Evolutionary conservation across 1,140 invertebrate species (phyloP).

Genomic region (Pseudoatta argentina): DNA sequence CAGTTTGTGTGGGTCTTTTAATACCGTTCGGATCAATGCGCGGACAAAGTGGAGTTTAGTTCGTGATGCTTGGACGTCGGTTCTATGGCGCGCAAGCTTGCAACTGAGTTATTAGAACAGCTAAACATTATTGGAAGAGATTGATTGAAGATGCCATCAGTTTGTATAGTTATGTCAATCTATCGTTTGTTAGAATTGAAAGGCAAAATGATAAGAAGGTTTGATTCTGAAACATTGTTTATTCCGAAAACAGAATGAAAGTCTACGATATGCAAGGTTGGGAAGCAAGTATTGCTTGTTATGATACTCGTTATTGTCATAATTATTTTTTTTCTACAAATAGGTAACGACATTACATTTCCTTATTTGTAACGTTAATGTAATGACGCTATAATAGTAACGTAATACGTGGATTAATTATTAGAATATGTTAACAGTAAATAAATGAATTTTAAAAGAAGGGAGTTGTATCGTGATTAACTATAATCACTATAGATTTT

Average conservation of each 20-base stretch:
- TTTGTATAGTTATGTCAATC: background rate
- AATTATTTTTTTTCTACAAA: no score
- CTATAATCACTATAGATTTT: no score
- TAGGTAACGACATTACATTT: no score
- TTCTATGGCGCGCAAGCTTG: background rate
- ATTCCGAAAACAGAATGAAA: background rate
- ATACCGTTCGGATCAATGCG: conserved; percentile 53
- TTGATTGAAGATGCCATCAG: conserved; percentile 16
- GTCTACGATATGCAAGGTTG: background rate
- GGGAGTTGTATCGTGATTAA: no score
- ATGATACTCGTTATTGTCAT: no score
- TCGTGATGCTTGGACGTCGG: conserved; percentile 17
- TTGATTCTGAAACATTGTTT: background rate
- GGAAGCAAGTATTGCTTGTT: no score
- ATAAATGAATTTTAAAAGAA: no score
- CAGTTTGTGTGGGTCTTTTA: conserved; percentile 44
- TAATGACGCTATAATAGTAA: no score
- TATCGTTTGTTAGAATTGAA: conserved; percentile 7
- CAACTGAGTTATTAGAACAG: background rate
- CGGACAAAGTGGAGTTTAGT: conserved; percentile 40
- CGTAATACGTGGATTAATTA: no score
- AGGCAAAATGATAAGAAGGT: conserved; percentile 2
- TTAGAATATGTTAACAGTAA: no score
- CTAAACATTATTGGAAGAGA: background rate
- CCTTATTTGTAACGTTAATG: no score